phyloP scores from a whole-genome alignment of 2,888 invertebrate genomes.

The Drosophila lutescens region DNA sequence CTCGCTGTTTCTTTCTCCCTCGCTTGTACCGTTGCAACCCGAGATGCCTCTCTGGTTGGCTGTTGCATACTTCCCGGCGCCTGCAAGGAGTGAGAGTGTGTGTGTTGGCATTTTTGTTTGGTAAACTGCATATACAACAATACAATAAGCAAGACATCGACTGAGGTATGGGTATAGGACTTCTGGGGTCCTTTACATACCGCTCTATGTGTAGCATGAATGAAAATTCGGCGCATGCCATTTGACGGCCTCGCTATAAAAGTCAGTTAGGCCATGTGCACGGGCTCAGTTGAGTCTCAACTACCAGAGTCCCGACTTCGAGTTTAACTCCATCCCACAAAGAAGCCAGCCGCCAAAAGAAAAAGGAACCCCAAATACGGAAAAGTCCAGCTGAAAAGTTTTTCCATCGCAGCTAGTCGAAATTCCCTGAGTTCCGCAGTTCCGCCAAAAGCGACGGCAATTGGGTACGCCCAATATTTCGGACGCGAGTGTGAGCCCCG shows the following conservation, averaged over 20 bases:
- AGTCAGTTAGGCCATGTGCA: conserved; percentile 75
- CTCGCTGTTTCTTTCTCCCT: background rate
- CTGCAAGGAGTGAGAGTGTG: conserved; percentile 67
- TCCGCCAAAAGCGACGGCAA: conserved; percentile 38
- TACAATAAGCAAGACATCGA: conserved; percentile 74
- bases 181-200: conserved; percentile 41
- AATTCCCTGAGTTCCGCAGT: conserved; percentile 7
- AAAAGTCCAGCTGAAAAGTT: conserved; percentile 3
- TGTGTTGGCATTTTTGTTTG: conserved; percentile 79
- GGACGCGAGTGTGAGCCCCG: conserved; percentile 48
- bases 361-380: background rate
- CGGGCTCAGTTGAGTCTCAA: conserved; percentile 75
- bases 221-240: conserved; percentile 74
- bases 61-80: conserved; percentile 71
- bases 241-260: conserved; percentile 75
- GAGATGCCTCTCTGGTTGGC: conserved; percentile 71
- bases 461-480: conserved; percentile 10
- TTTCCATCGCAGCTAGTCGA: conserved; percentile 3
- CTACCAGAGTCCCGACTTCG: conserved; percentile 71
- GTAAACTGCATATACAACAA: conserved; percentile 80
- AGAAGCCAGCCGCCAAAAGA: conserved; percentile 19
- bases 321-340: conserved; percentile 44
- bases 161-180: conserved; percentile 15
- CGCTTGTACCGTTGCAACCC: conserved; percentile 25
- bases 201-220: conserved; percentile 38